phyloP scores from a whole-genome alignment of 2,797 vertebrate genomes.

The Pantherophis alleghaniensis region DNA sequence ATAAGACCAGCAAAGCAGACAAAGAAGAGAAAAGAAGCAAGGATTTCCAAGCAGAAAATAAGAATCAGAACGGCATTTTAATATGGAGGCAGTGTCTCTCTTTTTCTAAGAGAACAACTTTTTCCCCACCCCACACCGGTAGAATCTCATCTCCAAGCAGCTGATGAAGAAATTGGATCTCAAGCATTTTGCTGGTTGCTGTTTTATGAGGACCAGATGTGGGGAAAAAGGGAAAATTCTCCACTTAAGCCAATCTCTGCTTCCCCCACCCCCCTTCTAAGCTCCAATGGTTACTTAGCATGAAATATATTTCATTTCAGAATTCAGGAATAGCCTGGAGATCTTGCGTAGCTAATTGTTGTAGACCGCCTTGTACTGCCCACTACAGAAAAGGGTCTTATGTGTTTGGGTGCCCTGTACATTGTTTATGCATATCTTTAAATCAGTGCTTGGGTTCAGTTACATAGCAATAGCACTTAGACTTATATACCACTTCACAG shows the following conservation, averaged over 20 bases:
- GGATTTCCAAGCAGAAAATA: neutral
- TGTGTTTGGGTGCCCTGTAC: neutral
- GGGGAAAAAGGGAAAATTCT: constrained; percentile 40
- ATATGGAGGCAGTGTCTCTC: constrained; percentile 35
- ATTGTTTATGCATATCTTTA: neutral
- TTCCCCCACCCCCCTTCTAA: constrained; percentile 16
- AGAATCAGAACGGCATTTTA: constrained; percentile 45
- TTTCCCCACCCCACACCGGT: constrained; percentile 35
- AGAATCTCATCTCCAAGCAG: constrained; percentile 56
- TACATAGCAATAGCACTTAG: neutral
- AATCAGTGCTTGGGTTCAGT: neutral
- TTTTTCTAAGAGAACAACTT: neutral
- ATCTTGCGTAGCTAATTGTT: neutral
- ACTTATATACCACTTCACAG: neutral
- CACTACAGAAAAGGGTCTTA: neutral
- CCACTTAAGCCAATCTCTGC: constrained; percentile 38
- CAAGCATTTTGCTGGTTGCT: constrained; percentile 34
- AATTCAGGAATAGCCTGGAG: constrained; percentile 6
- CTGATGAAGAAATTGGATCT: constrained; percentile 59
- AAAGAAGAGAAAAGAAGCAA: neutral
- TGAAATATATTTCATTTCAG: constrained; percentile 15
- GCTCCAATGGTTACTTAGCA: constrained; percentile 42
- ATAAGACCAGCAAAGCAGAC: neutral
- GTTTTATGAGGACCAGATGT: constrained; percentile 66
- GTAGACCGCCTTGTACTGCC: neutral